Conservation (phyloP, 2,113 vertebrate species). For the Hoplias malabaricus region DNA sequence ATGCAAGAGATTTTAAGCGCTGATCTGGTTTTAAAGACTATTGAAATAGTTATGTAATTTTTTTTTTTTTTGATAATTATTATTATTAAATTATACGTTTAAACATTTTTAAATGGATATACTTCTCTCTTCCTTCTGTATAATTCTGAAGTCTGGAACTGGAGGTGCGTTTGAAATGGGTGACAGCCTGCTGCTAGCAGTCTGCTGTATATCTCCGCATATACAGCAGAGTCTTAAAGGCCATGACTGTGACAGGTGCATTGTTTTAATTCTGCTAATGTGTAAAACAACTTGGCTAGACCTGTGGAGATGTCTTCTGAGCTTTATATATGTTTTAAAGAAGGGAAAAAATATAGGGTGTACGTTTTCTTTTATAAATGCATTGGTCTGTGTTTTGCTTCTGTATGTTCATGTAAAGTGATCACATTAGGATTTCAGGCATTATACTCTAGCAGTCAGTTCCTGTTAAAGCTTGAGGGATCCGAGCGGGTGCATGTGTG, state of each 20-base stretch:
- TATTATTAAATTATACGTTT: conserved; percentile 64
- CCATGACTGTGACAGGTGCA: neutral
- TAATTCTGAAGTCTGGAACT: conserved; percentile 37
- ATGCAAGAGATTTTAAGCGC: neutral
- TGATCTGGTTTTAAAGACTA: conserved; percentile 16
- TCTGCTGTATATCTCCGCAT: neutral
- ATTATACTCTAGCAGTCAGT: neutral
- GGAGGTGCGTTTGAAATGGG: neutral
- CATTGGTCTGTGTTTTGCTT: neutral
- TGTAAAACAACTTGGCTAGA: neutral
- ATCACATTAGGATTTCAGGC: neutral
- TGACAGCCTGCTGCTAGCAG: neutral
- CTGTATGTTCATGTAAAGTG: neutral
- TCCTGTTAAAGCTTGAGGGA: neutral
- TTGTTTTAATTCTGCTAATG: neutral
- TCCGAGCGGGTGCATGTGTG: neutral
- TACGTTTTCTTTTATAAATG: neutral
- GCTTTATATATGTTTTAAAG: neutral
- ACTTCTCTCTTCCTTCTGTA: conserved; percentile 42
- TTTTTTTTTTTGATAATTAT: conserved; percentile 25
- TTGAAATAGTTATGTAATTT: neutral
- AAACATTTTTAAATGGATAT: conserved; percentile 38
- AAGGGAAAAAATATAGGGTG: neutral
- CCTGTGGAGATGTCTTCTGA: neutral
- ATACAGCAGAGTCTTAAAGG: neutral